Evolutionary conservation across 2,113 vertebrate species (phyloP), one percentile per base, ranked within the genome.

Genomic region (Balaeniceps rex): DNA sequence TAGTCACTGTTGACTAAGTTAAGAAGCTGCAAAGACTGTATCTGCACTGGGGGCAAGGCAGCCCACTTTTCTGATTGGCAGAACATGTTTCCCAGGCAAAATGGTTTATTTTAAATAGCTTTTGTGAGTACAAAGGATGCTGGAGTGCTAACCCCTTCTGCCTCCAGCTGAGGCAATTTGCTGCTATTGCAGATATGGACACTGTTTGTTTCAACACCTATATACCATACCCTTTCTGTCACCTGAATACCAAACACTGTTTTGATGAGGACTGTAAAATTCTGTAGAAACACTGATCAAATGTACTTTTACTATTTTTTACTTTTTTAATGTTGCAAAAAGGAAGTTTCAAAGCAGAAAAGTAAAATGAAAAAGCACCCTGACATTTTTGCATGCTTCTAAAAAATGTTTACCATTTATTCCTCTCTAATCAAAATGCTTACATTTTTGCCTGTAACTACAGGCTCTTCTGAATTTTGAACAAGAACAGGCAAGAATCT

Each of bases 401-500:
- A 78, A 71, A 75, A 94, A 52, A n/a, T 44, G 36, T 58, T 88
- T 86, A 33, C 11, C 51, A 89, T 57, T 81, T 92, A 42, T 88
- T 80, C 36, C 47, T 60, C 38, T 72, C 76, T 78, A 81, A 71
- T 91, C 19, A 92, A 89, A 96, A 95, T n/a, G 60, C 42, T 66
- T 70, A 34, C n/a, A 58, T 80, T 94, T 93, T 94, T 68, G 44
- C 31, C 36, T 78, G 7, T 36, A 96, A 89, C 75, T 90, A 96
- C 22, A 92, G 24, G 22, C 63, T 93, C 33, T 86, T 80, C 66
- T 46, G 47, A 86, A 78, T 66, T 94, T 44, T 95, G 33, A 87
- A 95, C 79, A 97, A 90, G 77, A 96, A 88, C 19, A 87, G 64
- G 78, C 93, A 71, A 93, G 64, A 70, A 92, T 63, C 26, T 91